These are phyloP conservation scores for Germaria angustata DNA, from an alignment of 2,888 invertebrate genomes.

Conservation along the genomic window DNA sequence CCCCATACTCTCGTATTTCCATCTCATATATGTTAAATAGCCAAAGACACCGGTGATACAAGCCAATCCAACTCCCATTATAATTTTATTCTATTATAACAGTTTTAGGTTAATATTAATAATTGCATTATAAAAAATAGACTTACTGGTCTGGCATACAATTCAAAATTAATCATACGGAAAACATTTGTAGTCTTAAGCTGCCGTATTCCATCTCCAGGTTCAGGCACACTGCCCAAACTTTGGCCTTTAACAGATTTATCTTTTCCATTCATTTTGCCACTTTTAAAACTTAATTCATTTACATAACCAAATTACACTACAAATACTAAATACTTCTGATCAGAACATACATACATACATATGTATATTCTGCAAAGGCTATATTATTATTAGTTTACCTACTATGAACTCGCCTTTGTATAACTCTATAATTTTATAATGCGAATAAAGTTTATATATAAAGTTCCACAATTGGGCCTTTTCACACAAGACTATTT, in stretches of 20 bases:
- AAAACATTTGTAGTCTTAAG: conserved; percentile 88
- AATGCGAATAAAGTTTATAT: no score
- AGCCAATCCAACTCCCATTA: conserved; percentile 90
- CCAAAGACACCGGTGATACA: conserved; percentile 87
- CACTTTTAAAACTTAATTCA: not conserved
- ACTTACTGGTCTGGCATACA: conserved; percentile 93
- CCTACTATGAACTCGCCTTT: no score
- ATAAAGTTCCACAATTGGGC: no score
- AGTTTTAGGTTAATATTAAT: not conserved
- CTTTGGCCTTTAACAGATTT: not conserved
- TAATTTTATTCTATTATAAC: conserved; percentile 86
- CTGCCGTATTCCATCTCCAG: conserved; percentile 85
- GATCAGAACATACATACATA: no score
- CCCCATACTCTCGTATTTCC: conserved; percentile 88
- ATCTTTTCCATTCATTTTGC: conserved; percentile 44
- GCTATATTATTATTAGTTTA: no score
- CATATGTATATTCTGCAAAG: no score
- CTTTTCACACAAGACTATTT: no score
- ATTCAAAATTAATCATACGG: conserved; percentile 91
- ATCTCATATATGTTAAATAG: conserved; percentile 92
- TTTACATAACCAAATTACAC: no score
- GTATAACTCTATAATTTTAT: no score
- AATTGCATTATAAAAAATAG: not conserved
- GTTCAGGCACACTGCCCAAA: conserved; percentile 46
- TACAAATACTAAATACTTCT: no score